phyloP scores from a whole-genome alignment of 2,888 invertebrate genomes.

The Drosophila subsilvestris region DNA sequence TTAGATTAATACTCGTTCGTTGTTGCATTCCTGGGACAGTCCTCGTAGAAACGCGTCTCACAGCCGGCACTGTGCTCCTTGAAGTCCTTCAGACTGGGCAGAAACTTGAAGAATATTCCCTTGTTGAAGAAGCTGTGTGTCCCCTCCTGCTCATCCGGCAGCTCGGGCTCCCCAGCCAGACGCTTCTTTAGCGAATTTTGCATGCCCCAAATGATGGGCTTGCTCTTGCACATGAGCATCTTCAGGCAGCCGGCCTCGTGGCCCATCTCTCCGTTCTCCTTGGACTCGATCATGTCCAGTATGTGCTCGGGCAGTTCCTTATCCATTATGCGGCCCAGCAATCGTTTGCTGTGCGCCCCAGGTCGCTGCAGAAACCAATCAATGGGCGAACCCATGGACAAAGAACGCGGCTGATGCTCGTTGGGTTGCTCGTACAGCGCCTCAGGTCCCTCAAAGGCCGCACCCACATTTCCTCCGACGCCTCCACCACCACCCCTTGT shows the following conservation, averaged over 20 bases:
- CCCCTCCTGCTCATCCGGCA: conserved; percentile 52
- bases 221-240: conserved; percentile 90
- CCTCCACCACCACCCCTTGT: conserved; percentile 46
- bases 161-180: conserved; percentile 55
- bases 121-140: conserved; percentile 59
- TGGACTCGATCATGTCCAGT: conserved; percentile 86
- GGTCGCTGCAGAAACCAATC: conserved; percentile 88
- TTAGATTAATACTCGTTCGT: neutral
- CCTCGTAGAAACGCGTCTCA: conserved; percentile 86
- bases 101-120: conserved; percentile 86
- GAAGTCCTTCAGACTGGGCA: conserved; percentile 87
- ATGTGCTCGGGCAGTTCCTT: conserved; percentile 87
- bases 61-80: conserved; percentile 87
- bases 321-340: conserved; percentile 86
- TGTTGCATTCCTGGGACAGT: conserved; percentile 68
- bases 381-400: conserved; percentile 84
- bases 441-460: conserved; percentile 63
- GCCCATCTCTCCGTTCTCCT: conserved; percentile 85
- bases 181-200: conserved; percentile 86
- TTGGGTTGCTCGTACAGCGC: conserved; percentile 61
- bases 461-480: neutral
- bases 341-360: conserved; percentile 85
- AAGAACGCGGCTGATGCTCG: conserved; percentile 71
- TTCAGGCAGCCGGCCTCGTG: conserved; percentile 89
- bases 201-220: conserved; percentile 91